Percentiles rank a stretch among this genome's conserved stretches.
Evolutionary conservation across 2,797 vertebrate genomes (phyloP).

Genomic region (Microhierax caerulescens): DNA sequence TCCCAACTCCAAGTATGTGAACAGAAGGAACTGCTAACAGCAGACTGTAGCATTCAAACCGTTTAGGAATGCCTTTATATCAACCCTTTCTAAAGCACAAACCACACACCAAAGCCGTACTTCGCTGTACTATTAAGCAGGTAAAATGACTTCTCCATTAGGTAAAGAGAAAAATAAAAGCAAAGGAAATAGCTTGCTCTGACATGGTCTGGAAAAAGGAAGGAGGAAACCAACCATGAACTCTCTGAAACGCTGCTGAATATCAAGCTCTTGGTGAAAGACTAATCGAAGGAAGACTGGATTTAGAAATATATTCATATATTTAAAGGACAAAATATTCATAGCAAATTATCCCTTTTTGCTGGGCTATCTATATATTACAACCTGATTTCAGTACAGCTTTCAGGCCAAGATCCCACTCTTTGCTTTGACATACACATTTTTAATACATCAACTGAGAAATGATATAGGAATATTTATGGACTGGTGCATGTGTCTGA

Average conservation of each 20-base stretch:
- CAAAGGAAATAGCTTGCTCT: neutral
- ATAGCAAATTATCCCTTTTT: neutral
- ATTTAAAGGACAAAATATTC: neutral
- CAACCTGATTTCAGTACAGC: neutral
- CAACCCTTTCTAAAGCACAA: neutral
- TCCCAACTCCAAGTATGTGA: neutral
- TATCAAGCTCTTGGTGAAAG: neutral
- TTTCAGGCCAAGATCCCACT: neutral
- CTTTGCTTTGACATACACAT: neutral
- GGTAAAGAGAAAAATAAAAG: neutral
- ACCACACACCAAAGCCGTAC: neutral
- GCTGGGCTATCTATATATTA: neutral
- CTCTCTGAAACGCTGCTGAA: neutral
- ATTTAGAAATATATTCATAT: neutral
- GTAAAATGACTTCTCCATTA: neutral
- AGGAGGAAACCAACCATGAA: neutral
- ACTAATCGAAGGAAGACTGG: neutral
- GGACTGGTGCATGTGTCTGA: neutral
- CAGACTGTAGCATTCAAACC: neutral
- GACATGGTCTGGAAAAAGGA: neutral
- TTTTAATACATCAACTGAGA: neutral
- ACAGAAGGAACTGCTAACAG: conserved; percentile 12
- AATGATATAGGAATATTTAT: neutral
- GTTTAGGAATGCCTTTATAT: neutral
- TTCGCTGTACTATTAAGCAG: neutral